These are phyloP conservation scores for Remorina albescens DNA, from an alignment of 2,797 vertebrate species.

Conservation along the genomic window DNA sequence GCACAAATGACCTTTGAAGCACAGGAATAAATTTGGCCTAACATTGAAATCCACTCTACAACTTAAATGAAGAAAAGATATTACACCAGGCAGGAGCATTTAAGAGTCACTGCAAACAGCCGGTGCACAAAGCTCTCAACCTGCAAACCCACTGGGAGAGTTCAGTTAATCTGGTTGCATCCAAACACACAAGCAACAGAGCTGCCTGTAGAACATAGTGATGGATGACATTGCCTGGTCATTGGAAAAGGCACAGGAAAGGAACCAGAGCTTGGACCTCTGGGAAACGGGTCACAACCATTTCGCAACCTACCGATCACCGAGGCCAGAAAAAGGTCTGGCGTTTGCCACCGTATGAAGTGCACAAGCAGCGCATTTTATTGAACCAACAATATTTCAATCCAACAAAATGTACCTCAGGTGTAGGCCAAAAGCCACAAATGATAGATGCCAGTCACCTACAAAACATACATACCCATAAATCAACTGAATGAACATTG, in stretches of 20 bases:
- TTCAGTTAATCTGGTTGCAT: slow-evolving; percentile 1
- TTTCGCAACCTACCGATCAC: not conserved
- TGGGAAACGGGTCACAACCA: not conserved
- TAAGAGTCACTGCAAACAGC: not conserved
- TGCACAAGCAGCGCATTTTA: not conserved
- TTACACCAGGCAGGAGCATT: too few relatives aligned
- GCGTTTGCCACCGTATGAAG: not conserved
- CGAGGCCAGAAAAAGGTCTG: not conserved
- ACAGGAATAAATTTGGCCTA: not conserved
- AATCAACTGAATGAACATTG: not conserved
- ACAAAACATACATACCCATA: not conserved
- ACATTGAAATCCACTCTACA: not conserved
- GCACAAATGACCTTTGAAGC: not conserved
- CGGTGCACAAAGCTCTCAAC: slow-evolving; percentile 9
- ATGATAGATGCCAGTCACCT: not conserved
- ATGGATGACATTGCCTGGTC: slow-evolving; percentile 12
- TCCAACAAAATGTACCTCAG: not conserved
- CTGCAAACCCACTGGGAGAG: not conserved
- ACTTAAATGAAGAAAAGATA: not conserved
- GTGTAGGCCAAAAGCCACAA: not conserved
- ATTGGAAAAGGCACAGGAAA: not conserved
- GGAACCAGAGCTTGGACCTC: not conserved
- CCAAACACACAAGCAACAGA: not conserved
- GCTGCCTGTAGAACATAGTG: not conserved
- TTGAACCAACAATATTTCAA: not conserved